Base-by-base conservation (phyloP, 1,140 invertebrate genomes). In the Steinernema khuongi region DNA sequence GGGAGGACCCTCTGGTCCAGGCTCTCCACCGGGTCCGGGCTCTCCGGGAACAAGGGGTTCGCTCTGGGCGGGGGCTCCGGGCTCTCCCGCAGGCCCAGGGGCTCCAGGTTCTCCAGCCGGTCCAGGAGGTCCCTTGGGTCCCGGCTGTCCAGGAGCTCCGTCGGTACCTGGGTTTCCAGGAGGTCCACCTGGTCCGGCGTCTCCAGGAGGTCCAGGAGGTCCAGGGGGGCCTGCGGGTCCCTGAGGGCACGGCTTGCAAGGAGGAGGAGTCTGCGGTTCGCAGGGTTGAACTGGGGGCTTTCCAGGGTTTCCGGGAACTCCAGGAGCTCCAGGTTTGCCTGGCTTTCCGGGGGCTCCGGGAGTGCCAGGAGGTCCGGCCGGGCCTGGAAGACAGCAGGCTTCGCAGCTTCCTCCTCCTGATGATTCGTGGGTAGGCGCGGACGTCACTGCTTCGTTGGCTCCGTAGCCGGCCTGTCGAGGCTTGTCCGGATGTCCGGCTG, bases 161-260 rank as follows among this genome's bases (percentile, higher is more conserved):
- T 74, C 74, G 41, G 33, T 33, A 44, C 73, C 73, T 33, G 33
- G 26, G 44, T 67, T 68, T 44, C 73, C 73, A 26, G 73, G 68
- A 1, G 67, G 29, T 43, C 73, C 73, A 30, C 17, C 17, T 22
- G 68, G 28, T 69, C 50, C 50, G 22, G 7, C 19, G 19, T 22
- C 0, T 60, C 36, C 50, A 32, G 73, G 32, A 18, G 69, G 33
- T 69, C 50, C 74, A 43, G 73, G 68, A 11, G 60, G 17, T 29
- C 74, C 74, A 11, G 74, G 72, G 0, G 50, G 31, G 22, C 74
- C 74, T 7, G 74, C 29, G 11, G 74, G 74, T 41, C 74, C 74
- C 14, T 17, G 17, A 26, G 73, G 74, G 19, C 74, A 68, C 1
- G 74, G 74, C 11, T 32, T 60, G 22, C 41, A 43, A 1, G 73